phyloP scores from a whole-genome alignment of 1,140 invertebrate species.

The Streblospio benedicti region DNA sequence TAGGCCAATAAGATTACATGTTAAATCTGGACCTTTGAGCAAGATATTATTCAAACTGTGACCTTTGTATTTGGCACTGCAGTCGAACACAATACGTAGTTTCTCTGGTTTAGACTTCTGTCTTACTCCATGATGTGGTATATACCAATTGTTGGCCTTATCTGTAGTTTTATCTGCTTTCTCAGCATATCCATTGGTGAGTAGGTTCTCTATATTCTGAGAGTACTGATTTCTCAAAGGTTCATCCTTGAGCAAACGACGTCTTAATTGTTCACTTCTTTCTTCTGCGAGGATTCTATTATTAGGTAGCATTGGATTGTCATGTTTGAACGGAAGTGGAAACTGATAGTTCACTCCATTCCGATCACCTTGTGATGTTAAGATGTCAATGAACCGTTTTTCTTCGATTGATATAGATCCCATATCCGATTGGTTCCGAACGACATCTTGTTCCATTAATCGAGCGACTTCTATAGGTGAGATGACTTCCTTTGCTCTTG shows the following conservation, averaged over 20 bases:
- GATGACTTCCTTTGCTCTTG: no score
- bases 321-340: not conserved
- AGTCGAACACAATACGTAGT: slow-evolving; percentile 22
- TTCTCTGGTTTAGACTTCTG: slow-evolving; percentile 11
- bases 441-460: no score
- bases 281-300: not conserved
- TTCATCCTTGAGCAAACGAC: not conserved
- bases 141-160: not conserved
- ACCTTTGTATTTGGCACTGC: not conserved
- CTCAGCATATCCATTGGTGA: not conserved
- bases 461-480: no score
- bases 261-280: not conserved
- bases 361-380: no score
- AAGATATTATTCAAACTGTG: not conserved
- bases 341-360: no score
- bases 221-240: no score
- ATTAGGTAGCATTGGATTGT: not conserved
- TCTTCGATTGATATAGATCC: no score
- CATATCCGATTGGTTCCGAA: no score
- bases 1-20: not conserved
- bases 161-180: not conserved
- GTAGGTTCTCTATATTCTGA: not conserved
- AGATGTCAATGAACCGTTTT: no score
- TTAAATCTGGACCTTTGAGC: not conserved
- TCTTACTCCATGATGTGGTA: not conserved